Percentiles rank a stretch among this genome's conserved stretches.
phyloP scores from a whole-genome alignment of 2,888 invertebrate species.

The Stenodema calcarata region DNA sequence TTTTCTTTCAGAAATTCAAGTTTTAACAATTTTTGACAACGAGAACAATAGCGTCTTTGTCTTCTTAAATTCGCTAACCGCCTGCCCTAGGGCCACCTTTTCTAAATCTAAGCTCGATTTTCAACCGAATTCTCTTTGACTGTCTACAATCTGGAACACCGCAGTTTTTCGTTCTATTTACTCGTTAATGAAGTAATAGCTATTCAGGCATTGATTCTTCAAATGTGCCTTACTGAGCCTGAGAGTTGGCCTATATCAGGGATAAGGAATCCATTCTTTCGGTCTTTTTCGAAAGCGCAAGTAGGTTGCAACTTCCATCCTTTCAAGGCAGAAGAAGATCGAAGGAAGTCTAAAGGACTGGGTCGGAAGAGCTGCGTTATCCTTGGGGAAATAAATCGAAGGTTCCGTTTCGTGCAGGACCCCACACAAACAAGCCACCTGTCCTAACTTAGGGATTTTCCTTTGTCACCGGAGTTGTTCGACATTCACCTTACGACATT shows the following conservation, averaged over 20 bases:
- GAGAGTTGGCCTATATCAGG: background rate
- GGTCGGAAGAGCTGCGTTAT: background rate
- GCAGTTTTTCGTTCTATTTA: too few species aligned
- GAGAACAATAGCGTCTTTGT: too few species aligned
- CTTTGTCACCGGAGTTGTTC: background rate
- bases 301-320: background rate
- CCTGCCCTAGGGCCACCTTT: too few species aligned
- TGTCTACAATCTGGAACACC: too few species aligned
- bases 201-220: too few species aligned
- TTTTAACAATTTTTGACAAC: too few species aligned
- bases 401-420: background rate
- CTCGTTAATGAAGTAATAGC: too few species aligned
- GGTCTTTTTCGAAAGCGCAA: constrained; percentile 11
- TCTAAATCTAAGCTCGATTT: too few species aligned
- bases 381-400: constrained; percentile 2
- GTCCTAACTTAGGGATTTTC: background rate
- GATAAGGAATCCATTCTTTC: background rate
- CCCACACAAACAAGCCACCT: background rate
- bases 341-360: background rate
- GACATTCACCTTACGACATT: background rate
- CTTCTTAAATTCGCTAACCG: too few species aligned
- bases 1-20: too few species aligned
- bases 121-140: too few species aligned
- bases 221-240: background rate
- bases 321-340: background rate